Base-by-base conservation (phyloP, 2,888 invertebrate species). In the Archips xylosteana region DNA sequence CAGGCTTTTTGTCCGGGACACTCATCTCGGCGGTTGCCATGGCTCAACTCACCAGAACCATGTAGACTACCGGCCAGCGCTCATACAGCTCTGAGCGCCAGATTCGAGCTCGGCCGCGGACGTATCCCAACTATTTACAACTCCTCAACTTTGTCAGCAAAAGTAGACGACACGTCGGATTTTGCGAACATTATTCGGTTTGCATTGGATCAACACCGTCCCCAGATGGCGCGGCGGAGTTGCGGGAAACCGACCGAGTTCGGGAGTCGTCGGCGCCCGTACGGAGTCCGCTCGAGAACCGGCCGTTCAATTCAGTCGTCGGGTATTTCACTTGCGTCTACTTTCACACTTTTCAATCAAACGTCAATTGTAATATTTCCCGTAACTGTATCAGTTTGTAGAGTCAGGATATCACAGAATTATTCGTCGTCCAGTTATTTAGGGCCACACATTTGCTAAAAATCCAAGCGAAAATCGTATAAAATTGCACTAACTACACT, bases 1-100 rank as follows among this genome's bases (percentile, higher is more conserved):
- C 96, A 80, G 96, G 95, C 82, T 96, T 96, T 81, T 96, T 96
- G 83, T 94, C 93, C 80, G 96, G 95, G 80, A 95, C 90, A 84
- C 94, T 95, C 96, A 96, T 96, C 85, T 95, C 95, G 84, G 88
- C 90, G 84, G 91, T 91, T 78, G 94, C 93, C 94, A 94, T 94
- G 92, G 92, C 85, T 93, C 84, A 92, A 82, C 86, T 83, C 82
- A 85, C 85, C 86, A 90, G 85, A 85, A 92, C 87, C 93, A 92
- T 92, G 90, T 86, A 91, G 89, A 78, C 79, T 67, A 62, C 59
- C 61, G 15, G 71, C 74, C 77, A 70, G 77, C 76, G 70, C 78
- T 75, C 73, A 57, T 75, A 68, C 69, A 71, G 75, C 76, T 75
- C 76, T 68, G 72, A 76, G 23, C 12, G 57, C 57, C 57, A 12